Base-by-base conservation (phyloP, 2,797 vertebrate genomes). In the Erethizon dorsatum region DNA sequence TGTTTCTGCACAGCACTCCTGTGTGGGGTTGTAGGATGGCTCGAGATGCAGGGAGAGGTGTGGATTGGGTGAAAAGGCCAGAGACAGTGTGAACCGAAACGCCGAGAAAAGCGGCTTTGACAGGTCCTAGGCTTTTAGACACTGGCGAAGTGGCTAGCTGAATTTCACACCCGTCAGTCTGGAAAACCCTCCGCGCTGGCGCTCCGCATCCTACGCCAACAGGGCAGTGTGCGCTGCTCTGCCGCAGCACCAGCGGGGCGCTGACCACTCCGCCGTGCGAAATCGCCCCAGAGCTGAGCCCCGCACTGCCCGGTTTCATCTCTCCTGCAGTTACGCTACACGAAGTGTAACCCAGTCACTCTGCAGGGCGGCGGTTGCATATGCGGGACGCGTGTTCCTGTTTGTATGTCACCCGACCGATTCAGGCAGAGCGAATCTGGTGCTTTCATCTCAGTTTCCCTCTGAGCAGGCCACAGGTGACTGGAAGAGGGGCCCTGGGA, bases 381-480 rank as follows among this genome's bases (percentile, higher is more conserved):
- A 71, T 97, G 95, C 26, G 0, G 69, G 91, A 93, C 94, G 93
- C 78, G 97, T 98, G 92, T 97, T 94, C 22, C 0, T 67, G 90
- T 94, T 94, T 95, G 79, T 71, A 26, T 80, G 82, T 96, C 91
- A 95, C 95, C 90, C 90, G 26, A 83, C 93, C 67, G 93, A 96
- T 95, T 77, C 31, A 85, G 88, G 92, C 96, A 97, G 96, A 96
- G 92, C 33, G 0, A 95, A 97, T 94, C 93, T 92, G 84, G 47
- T 79, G 84, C 93, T 97, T 97, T 97, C 88, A 84, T 96, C 88
- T 97, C 45, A 2, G 59, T 86, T 96, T 97, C 79, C 96, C 92
- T 97, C 96, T 96, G 85, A 96, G 78, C 69, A 41, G 41, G 56
- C 57, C 8, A 0, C 80, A 89, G 83, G 97, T 95, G 67, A 86